Percentiles rank a stretch among this genome's conserved stretches.
Evolutionary conservation across 2,888 invertebrate genomes (phyloP).

Genomic region (Acrobasis consociella): DNA sequence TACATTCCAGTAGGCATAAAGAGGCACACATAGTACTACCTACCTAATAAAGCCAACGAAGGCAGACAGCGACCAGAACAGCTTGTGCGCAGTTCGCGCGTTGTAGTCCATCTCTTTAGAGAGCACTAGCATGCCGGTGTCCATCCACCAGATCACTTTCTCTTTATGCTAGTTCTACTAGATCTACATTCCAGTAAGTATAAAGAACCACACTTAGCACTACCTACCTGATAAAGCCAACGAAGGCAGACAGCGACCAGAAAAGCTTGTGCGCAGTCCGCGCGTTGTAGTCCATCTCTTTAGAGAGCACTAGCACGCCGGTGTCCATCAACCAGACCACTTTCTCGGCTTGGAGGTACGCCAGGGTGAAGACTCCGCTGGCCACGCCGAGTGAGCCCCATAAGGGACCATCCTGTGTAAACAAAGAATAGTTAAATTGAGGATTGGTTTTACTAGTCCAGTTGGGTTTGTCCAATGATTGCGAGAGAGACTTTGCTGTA

Average conservation of each 20-base stretch:
- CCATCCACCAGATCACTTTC: conserved; percentile 91
- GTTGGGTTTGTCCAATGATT: no score
- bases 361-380: conserved; percentile 86
- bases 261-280: conserved; percentile 87
- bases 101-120: conserved; percentile 78
- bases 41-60: conserved; percentile 88
- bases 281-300: conserved; percentile 82
- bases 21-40: conserved; percentile 31
- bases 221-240: conserved; percentile 86
- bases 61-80: conserved; percentile 89
- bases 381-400: conserved; percentile 85
- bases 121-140: conserved; percentile 85
- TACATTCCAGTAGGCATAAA: no score
- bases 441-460: background rate
- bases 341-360: conserved; percentile 93
- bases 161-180: conserved; percentile 72
- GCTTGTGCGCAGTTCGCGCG: conserved; percentile 87
- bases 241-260: conserved; percentile 88
- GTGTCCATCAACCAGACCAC: conserved; percentile 91
- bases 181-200: no score
- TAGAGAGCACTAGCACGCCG: conserved; percentile 83
- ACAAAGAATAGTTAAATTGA: background rate
- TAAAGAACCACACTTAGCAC: no score
- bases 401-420: conserved; percentile 58
- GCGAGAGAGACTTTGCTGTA: no score